Evolutionary conservation across 2,113 vertebrate species (phyloP), one percentile per base, ranked within the genome.

Genomic region (Cottus gobio): DNA sequence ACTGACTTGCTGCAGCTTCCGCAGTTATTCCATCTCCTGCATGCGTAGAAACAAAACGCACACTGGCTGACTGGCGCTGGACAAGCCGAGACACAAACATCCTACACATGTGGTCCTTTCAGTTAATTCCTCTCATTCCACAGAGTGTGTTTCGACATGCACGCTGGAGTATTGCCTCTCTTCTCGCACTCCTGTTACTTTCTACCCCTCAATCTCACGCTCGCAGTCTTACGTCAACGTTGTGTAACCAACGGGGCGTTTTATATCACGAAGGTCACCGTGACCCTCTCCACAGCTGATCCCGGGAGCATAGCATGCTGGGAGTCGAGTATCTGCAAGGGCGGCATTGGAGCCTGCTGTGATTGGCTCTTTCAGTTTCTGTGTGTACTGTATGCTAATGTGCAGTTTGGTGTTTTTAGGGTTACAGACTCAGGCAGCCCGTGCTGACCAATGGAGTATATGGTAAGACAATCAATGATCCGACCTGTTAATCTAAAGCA

Each of bases 331-430:
- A 64, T 74, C 80, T 83, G 71, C 64, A 42, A 79, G 81, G 75
- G 63, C 52, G 13, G 63, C 65, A 61, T 37, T 57, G 69, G 64
- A 80, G 56, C 69, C 8, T 1, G 46, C 57, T 89, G 36, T 77
- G 62, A 87, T 90, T 90, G 79, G 78, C 74, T 83, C 57, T 20
- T 39, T 78, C 75, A 84, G 50, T 69, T 80, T 78, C 20, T 85
- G 77, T 77, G 62, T 89, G 77, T 86, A 67, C 79, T 67, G 46
- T 80, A 72, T 88, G 87, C 77, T 93, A 89, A 94, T 93, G 84
- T 94, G 90, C 92, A 63, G 81, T 92, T 91, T 94, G 94, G 91
- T 95, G 89, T 95, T 93, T 94, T 90, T 92, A 93, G 90, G 90
- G 89, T 85, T 84, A 86, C 90, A 93, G 94, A 86, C 71, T 85